phyloP scores from a whole-genome alignment of 2,113 vertebrate species.

The Dromiciops gliroides region DNA sequence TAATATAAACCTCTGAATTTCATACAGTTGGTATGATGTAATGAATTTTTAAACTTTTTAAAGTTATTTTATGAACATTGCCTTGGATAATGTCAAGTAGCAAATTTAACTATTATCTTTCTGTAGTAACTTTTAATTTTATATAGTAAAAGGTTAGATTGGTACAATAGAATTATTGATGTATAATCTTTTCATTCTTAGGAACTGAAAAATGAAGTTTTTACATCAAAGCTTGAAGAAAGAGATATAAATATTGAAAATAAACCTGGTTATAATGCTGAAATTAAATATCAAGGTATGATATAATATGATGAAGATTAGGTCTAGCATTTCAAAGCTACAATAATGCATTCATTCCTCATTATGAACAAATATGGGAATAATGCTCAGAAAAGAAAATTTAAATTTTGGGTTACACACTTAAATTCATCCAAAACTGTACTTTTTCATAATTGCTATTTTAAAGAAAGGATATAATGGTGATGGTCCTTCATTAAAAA shows the following conservation, averaged over 20 bases:
- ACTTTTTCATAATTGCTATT: conserved; percentile 34
- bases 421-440: not conserved
- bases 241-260: conserved; percentile 75
- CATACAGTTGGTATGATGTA: not conserved
- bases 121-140: conserved; percentile 36
- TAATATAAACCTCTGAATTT: not conserved
- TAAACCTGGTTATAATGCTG: conserved; percentile 77
- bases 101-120: not conserved
- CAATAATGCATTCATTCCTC: not conserved
- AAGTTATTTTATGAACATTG: not conserved
- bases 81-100: not conserved
- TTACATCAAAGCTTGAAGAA: conserved; percentile 73
- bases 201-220: conserved; percentile 72
- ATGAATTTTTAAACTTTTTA: not conserved
- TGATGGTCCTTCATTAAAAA: conserved; percentile 20
- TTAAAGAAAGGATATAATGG: conserved; percentile 23
- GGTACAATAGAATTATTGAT: conserved; percentile 42
- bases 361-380: not conserved
- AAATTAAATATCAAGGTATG: conserved; percentile 79
- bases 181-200: conserved; percentile 69
- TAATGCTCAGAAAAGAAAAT: conserved; percentile 22
- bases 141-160: not conserved
- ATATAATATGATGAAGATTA: not conserved
- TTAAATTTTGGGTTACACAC: conserved; percentile 14
- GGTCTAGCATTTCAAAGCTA: not conserved